Evolutionary conservation across 2,888 invertebrate genomes (phyloP), one percentile per base, ranked within the genome.

Genomic region (Chymomyza caudatula): DNA sequence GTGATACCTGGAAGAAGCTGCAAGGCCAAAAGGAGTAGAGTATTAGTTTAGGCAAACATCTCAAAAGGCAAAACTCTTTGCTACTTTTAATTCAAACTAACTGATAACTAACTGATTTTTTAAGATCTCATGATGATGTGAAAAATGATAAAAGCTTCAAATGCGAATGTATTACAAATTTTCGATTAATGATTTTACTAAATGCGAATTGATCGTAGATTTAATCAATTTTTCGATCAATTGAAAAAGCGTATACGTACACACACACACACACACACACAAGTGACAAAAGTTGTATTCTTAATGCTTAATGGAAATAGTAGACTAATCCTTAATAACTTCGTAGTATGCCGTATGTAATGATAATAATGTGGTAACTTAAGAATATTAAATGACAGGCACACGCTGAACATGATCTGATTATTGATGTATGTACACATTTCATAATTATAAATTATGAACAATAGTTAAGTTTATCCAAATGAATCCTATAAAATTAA

Each of bases 1-100:
- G 94, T 25, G 96, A 96, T 87, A 96, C 96, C 0, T 97, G 96
- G 97, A 92, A 92, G 71, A 94, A 94, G 89, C 91, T 94, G 69
- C 94, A 94, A 87, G 93, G 93, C 65, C 93, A 93, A 25, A 92
- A 89, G 74, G 88, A 89, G 55, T 65, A 57, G 83, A 85, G 67
- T n/a, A n/a, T 83, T 73, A 70, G 60, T 25, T 3, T 15, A 47
- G 6, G 47, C 47, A 15, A 47, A 19, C 47, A 47, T 47, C 47
- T 47, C 47, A 51, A 20, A 20, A 17, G 51, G 20, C 6, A 51
- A 37, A 25, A 37, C 5, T 22, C 8, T 47, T 47, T 47, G 47
- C 22, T 2, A 47, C 5, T 47, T 47, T 17, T 47, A n/a, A 77
- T 85, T 74, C 65, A 85, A 74, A 76, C 78, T 74, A 80, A 75